These are phyloP conservation scores for Lutraria rhynchaena DNA, from an alignment of 1,140 invertebrate genomes.

Conservation along the genomic window DNA sequence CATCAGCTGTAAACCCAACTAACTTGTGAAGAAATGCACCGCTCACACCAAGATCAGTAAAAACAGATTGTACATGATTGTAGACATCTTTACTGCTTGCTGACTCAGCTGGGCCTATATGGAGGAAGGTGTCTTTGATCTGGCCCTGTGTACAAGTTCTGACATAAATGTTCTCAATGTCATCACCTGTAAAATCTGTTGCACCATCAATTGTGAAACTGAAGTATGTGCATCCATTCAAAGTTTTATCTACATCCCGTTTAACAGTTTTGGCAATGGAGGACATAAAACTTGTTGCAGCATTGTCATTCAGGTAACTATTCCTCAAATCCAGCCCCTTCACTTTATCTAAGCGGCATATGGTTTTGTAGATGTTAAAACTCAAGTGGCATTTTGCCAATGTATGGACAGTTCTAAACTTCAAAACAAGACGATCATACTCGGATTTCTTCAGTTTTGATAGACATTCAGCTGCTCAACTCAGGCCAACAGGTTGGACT, in stretches of 20 bases:
- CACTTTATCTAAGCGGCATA: constrained; percentile 43
- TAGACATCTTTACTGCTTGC: constrained; percentile 4
- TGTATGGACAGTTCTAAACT: constrained; percentile 49
- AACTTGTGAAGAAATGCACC: constrained; percentile 19
- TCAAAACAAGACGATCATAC: constrained; percentile 41
- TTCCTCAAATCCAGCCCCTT: constrained; percentile 44
- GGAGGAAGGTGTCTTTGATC: neutral
- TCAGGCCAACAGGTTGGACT: neutral
- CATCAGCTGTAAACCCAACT: constrained; percentile 52
- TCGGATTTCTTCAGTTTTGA: constrained; percentile 29
- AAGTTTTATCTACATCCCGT: neutral
- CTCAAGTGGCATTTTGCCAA: constrained; percentile 45
- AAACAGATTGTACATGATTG: neutral
- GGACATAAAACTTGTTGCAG: constrained; percentile 22
- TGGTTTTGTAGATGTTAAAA: constrained; percentile 40
- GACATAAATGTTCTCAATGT: constrained; percentile 49
- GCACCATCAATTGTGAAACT: constrained; percentile 52
- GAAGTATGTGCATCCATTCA: constrained; percentile 15
- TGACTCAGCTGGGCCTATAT: constrained; percentile 18
- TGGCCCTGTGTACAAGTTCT: constrained; percentile 37
- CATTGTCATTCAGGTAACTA: constrained; percentile 54
- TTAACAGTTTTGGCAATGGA: constrained; percentile 34
- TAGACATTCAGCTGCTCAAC: constrained; percentile 15
- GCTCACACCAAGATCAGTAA: neutral
- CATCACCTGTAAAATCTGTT: constrained; percentile 55